A percentile compares a stretch with the other conserved stretches of the same genome.
phyloP scores from a whole-genome alignment of 2,113 vertebrate species.

The Uropsilus gracilis region DNA sequence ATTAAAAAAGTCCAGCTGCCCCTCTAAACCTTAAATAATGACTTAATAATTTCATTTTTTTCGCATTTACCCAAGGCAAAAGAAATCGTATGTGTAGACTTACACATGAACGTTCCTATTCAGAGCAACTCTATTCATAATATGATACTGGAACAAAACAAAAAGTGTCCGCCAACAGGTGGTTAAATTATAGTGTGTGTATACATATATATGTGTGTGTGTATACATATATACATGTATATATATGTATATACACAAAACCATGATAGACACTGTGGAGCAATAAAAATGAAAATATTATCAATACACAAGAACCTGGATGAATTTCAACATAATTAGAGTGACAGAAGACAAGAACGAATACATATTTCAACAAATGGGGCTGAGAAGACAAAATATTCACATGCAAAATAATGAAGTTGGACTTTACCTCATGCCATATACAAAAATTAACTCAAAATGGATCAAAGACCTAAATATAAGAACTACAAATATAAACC shows the following conservation, averaged over 20 bases:
- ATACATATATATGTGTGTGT: no score
- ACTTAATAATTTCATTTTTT: conserved; percentile 5
- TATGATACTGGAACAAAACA: not conserved
- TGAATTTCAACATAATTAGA: not conserved
- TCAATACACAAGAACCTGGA: not conserved
- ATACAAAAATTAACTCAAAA: not conserved
- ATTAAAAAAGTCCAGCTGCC: not conserved
- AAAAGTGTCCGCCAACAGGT: not conserved
- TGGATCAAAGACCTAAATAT: not conserved
- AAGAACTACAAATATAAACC: not conserved
- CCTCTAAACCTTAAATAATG: not conserved
- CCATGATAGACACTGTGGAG: no score
- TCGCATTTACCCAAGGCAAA: not conserved
- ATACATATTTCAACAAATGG: not conserved
- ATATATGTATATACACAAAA: no score
- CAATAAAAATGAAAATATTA: not conserved
- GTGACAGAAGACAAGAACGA: not conserved
- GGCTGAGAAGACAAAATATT: not conserved
- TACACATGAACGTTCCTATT: not conserved
- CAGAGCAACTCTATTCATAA: not conserved
- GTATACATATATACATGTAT: no score
- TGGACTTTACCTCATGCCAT: not conserved
- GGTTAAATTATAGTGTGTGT: not conserved
- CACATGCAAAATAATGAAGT: not conserved
- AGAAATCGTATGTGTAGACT: conserved; percentile 10